A percentile compares a stretch with the other conserved stretches of the same genome.
Conservation (phyloP, 1,140 invertebrate genomes). For the Cardiocondyla obscurior region DNA sequence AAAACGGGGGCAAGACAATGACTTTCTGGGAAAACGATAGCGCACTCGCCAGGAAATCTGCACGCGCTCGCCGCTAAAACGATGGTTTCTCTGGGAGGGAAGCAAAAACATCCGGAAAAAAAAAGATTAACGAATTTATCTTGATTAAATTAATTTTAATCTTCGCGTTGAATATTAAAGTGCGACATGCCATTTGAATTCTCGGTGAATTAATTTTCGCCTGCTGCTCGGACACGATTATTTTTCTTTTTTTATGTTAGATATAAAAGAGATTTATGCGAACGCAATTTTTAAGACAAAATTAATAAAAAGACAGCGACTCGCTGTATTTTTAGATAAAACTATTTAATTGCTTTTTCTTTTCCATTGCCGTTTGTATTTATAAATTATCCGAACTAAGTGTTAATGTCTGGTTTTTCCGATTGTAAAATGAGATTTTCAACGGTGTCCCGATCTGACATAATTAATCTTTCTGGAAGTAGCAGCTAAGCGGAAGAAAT, state of each 20-base stretch:
- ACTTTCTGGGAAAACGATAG: conserved; percentile 66
- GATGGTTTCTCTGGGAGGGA: not conserved
- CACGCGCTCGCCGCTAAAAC: not conserved
- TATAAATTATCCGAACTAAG: not conserved
- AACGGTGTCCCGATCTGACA: conserved; percentile 7
- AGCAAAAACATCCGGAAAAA: too few relatives aligned
- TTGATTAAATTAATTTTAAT: not conserved
- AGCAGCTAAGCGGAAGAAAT: not conserved
- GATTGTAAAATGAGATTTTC: not conserved
- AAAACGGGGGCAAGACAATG: conserved; percentile 71
- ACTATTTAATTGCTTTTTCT: not conserved
- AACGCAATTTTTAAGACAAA: not conserved
- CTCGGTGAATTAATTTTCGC: not conserved
- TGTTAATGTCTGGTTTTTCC: not conserved
- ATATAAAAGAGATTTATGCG: too few relatives aligned
- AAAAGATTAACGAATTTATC: too few relatives aligned
- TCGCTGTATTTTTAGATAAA: not conserved
- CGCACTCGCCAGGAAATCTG: conserved; percentile 33
- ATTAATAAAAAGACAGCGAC: not conserved
- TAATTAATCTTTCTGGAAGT: conserved; percentile 33
- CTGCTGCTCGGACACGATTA: too few relatives aligned
- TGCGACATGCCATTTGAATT: too few relatives aligned
- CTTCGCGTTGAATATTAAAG: not conserved
- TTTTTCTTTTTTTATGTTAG: too few relatives aligned
- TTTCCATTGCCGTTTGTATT: not conserved